A percentile compares a stretch with the other conserved stretches of the same genome.
phyloP scores from a whole-genome alignment of 2,797 vertebrate genomes.

The Notolepis coatsorum region DNA sequence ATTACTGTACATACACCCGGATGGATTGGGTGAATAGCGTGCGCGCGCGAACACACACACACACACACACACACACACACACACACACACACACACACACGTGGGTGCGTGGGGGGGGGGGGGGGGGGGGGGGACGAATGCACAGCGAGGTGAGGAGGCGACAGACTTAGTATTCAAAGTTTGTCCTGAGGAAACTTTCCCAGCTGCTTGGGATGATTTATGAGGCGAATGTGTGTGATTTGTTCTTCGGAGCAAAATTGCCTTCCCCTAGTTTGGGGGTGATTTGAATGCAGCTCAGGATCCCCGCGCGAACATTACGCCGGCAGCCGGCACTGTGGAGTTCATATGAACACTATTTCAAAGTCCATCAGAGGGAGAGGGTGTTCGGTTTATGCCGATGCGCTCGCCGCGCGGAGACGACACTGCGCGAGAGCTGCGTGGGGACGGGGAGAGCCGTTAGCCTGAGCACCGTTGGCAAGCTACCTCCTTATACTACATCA shows the following conservation, averaged over 20 bases:
- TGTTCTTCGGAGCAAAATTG: conserved; percentile 45
- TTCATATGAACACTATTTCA: conserved; percentile 55
- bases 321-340: conserved; percentile 19
- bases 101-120: no score
- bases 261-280: conserved; percentile 39
- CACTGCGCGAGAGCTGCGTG: conserved; percentile 43
- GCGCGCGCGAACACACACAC: background rate
- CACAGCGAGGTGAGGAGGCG: conserved; percentile 58
- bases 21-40: no score
- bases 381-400: conserved; percentile 57
- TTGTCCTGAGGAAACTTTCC: conserved; percentile 32
- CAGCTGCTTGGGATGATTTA: conserved; percentile 56
- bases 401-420: conserved; percentile 47
- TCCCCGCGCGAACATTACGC: conserved; percentile 17
- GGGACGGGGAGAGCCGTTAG: no score
- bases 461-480: no score
- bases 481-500: no score
- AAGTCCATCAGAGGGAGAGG: conserved; percentile 60
- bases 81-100: no score
- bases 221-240: conserved; percentile 58
- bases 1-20: conserved; percentile 25
- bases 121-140: no score
- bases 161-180: conserved; percentile 58
- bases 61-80: no score
- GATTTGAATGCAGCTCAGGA: conserved; percentile 54